A percentile compares a stretch with the other conserved stretches of the same genome.
phyloP scores from a whole-genome alignment of 2,888 invertebrate genomes.

The Oscheius onirici region DNA sequence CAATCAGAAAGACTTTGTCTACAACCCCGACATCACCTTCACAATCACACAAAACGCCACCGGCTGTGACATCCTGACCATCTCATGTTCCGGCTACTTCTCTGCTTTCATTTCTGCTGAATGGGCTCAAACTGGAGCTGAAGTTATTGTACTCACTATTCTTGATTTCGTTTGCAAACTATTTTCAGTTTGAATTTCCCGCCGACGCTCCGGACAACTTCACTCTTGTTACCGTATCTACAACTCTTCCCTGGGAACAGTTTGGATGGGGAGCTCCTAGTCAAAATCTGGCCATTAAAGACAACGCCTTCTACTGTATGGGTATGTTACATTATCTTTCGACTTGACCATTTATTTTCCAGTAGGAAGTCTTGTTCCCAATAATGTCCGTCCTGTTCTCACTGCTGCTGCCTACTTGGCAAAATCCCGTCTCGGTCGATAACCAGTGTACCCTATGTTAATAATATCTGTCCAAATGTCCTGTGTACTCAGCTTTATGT shows the following conservation, averaged over 20 bases:
- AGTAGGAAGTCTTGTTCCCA: constrained; percentile 12
- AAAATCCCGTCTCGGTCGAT: too few species aligned
- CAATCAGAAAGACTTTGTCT: background rate
- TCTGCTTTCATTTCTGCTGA: background rate
- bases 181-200: background rate
- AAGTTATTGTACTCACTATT: background rate
- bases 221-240: background rate
- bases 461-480: too few species aligned
- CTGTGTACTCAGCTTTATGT: too few species aligned
- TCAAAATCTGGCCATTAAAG: background rate
- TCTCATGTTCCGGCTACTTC: constrained; percentile 12
- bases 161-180: background rate
- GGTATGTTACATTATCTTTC: background rate
- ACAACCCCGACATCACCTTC: constrained; percentile 16
- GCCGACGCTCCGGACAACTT: background rate
- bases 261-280: constrained; percentile 18
- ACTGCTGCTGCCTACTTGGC: background rate
- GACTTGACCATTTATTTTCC: background rate
- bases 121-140: background rate
- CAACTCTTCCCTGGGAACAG: constrained; percentile 4
- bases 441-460: background rate
- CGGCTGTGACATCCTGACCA: constrained; percentile 16
- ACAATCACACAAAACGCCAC: background rate
- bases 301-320: constrained; percentile 24
- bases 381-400: constrained; percentile 1